Evolutionary conservation across 2,888 invertebrate species (phyloP), one percentile per base, ranked within the genome.

Genomic region (Nomada hirtipes): DNA sequence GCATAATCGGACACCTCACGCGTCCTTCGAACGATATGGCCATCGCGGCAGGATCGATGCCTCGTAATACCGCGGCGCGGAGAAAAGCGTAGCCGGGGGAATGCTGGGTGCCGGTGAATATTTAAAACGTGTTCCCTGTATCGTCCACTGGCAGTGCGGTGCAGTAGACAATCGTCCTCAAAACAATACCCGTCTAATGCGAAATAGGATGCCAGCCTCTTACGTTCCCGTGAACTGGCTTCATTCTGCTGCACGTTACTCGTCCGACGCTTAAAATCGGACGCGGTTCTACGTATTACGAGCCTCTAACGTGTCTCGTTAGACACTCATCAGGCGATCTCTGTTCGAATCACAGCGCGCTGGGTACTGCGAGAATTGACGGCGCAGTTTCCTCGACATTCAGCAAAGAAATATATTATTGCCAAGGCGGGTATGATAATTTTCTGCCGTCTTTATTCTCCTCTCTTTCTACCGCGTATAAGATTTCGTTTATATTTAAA

Each of bases 141-240:
- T 73, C 71, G 57, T 20, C 20, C 10, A 59, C 44, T 52, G 15
- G 44, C 36, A 23, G 50, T 50, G 4, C 65, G 20, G 42, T 69
- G 64, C 59, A 23, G 76, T 61, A 82, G 76, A 79, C 78, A 61
- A 70, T 71, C 57, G 68, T 61, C 57, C 67, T 70, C 64, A 70
- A 81, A 76, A 89, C 89, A 89, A 89, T 89, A 80, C 85, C 63
- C 60, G 79, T 74, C 86, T 90, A 88, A 89, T 89, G 77, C 79
- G 55, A 84, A 73, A 77, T 79, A 75, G 82, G 82, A 83, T 71
- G 68, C 67, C 70, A 64, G 60, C 67, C 77, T 76, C 73, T 76
- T 65, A 69, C 76, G 70, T 68, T 70, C 67, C 70, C 74, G 52
- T 55, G 73, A 68, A 70, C 75, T 64, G 70, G 67, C 85, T 83